A percentile compares a stretch with the other conserved stretches of the same genome.
phyloP scores from a whole-genome alignment of 2,113 vertebrate genomes.

The Chelonoidis abingdonii region DNA sequence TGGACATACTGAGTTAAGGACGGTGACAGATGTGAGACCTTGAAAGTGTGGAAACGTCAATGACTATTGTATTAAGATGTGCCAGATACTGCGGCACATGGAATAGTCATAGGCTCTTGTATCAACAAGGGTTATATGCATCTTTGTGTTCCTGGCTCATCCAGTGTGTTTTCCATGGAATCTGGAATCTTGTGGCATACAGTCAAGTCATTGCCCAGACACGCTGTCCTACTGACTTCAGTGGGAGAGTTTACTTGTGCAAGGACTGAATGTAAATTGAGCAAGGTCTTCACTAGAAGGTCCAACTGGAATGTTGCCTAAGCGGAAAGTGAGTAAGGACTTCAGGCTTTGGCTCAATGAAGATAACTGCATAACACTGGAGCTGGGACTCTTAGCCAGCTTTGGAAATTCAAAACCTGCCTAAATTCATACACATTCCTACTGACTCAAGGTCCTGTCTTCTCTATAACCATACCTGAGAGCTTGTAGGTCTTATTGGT shows the following conservation, averaged over 20 bases:
- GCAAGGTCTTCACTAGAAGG: accelerated
- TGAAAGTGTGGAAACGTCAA: too few species aligned
- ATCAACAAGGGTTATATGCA: too few species aligned
- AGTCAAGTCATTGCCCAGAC: neutral
- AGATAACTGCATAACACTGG: neutral
- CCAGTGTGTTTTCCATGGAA: too few species aligned
- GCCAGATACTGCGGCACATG: too few species aligned
- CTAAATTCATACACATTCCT: neutral
- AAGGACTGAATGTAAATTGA: neutral
- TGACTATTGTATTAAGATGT: too few species aligned
- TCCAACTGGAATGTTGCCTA: neutral
- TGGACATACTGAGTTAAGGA: too few species aligned
- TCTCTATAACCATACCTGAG: neutral
- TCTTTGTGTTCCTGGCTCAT: too few species aligned
- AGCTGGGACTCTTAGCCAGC: neutral
- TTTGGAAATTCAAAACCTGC: neutral
- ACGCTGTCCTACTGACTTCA: neutral
- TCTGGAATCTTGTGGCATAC: too few species aligned
- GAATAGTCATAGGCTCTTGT: too few species aligned
- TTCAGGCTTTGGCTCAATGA: too few species aligned
- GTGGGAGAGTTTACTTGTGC: neutral
- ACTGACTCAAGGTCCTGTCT: neutral
- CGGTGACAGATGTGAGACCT: too few species aligned
- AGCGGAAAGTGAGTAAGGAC: neutral
- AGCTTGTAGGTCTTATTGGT: neutral